Percentiles rank a stretch among this genome's conserved stretches.
These are phyloP conservation scores for Haemorhous mexicanus DNA, from an alignment of 2,113 vertebrate genomes.

Conservation along the genomic window DNA sequence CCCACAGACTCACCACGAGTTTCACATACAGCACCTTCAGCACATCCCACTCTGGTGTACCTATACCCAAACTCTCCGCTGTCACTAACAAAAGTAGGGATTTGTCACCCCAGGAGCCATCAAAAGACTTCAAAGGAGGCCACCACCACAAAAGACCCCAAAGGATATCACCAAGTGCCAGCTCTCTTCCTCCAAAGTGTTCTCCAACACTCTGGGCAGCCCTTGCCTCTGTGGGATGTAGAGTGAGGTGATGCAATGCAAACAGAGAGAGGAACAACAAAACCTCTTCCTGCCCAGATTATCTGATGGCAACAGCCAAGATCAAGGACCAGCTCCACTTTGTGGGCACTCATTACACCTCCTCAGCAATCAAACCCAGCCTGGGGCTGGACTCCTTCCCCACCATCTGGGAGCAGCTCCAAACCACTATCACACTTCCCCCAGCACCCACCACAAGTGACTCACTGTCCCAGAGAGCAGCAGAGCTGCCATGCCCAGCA, in stretches of 20 bases:
- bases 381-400: background rate
- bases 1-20: background rate
- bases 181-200: background rate
- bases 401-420: background rate
- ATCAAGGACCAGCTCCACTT: background rate
- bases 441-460: background rate
- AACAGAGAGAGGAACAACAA: background rate
- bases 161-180: background rate
- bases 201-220: background rate
- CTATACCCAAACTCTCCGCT: background rate
- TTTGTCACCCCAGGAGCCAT: background rate
- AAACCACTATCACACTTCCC: background rate
- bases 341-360: background rate
- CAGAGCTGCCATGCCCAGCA: rapidly evolving
- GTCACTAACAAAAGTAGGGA: background rate
- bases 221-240: rapidly evolving
- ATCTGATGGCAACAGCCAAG: background rate
- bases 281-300: background rate
- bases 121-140: background rate
- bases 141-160: background rate
- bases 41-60: rapidly evolving
- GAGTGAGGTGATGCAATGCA: background rate
- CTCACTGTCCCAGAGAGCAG: background rate
- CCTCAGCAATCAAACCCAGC: background rate
- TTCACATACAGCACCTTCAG: background rate